Evolutionary conservation across 1,140 invertebrate species (phyloP).

Genomic region (Brachionus manjavacas): DNA sequence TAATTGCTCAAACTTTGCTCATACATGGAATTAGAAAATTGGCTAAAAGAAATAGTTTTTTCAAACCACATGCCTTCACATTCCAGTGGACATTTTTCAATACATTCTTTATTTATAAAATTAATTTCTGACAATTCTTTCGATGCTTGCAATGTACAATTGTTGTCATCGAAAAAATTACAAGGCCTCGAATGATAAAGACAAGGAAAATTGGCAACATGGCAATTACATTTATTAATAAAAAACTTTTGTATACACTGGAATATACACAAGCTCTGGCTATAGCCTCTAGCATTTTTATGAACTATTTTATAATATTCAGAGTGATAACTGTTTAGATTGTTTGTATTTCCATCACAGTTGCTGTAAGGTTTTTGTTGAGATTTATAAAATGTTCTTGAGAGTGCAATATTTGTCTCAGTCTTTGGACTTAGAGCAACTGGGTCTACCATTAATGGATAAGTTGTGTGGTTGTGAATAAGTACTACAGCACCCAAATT

Average conservation of each 20-base stretch:
- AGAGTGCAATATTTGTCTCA: background rate
- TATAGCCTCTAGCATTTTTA: background rate
- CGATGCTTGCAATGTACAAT: background rate
- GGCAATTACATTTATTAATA: background rate
- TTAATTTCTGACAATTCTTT: background rate
- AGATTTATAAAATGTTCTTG: background rate
- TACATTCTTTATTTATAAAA: background rate
- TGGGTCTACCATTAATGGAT: background rate
- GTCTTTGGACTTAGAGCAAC: background rate
- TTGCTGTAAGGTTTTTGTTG: conserved; percentile 10
- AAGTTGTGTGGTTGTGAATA: conserved; percentile 14
- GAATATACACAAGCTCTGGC: background rate
- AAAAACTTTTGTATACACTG: background rate
- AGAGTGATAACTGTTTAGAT: background rate
- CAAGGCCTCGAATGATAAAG: background rate
- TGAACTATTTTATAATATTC: background rate
- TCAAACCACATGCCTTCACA: background rate
- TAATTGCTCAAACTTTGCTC: background rate
- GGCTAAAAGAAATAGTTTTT: background rate
- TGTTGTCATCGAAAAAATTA: background rate
- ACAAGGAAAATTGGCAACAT: background rate
- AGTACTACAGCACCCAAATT: background rate
- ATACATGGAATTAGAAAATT: background rate
- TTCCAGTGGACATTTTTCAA: background rate
- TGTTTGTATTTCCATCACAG: background rate